Evolutionary conservation across 2,797 vertebrate genomes (phyloP).

Genomic region (Lepilemur septentrionalis): DNA sequence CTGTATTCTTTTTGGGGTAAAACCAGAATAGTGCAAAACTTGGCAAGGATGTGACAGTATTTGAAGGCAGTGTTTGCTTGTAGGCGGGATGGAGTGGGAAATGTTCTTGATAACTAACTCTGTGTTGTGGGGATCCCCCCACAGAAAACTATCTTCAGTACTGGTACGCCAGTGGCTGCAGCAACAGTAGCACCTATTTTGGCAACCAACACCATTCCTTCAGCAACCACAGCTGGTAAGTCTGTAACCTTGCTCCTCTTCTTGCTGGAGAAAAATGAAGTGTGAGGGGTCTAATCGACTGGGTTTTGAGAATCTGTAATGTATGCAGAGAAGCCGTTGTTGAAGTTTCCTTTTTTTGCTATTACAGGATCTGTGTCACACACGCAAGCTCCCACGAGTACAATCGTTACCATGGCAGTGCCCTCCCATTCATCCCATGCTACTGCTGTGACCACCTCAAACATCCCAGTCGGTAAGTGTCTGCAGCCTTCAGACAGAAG

Average conservation of each 20-base stretch:
- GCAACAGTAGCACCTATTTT: slow-evolving; percentile 98
- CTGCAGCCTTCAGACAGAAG: not conserved
- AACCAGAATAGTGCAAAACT: not conserved
- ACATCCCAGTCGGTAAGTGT: slow-evolving; percentile 97
- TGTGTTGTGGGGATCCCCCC: not conserved
- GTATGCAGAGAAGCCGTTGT: not conserved
- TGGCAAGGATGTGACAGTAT: fast-evolving
- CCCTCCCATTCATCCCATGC: slow-evolving; percentile 97
- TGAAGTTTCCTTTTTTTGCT: slow-evolving; percentile 31
- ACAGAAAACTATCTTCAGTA: slow-evolving; percentile 97
- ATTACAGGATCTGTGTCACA: slow-evolving; percentile 92
- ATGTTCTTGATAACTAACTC: not conserved
- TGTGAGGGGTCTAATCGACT: not conserved
- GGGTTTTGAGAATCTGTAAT: not conserved
- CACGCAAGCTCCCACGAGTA: slow-evolving; percentile 94
- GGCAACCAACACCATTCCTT: slow-evolving; percentile 95
- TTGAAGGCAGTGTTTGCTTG: not conserved
- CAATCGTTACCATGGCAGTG: slow-evolving; percentile 98
- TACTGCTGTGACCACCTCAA: slow-evolving; percentile 95
- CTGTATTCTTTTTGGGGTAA: not conserved
- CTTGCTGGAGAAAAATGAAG: not conserved
- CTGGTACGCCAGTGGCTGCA: slow-evolving; percentile 96
- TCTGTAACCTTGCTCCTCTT: not conserved
- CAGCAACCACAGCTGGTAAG: slow-evolving; percentile 94
- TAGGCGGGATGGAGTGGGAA: not conserved